phyloP scores from a whole-genome alignment of 2,113 vertebrate species.

The Macrotus californicus region DNA sequence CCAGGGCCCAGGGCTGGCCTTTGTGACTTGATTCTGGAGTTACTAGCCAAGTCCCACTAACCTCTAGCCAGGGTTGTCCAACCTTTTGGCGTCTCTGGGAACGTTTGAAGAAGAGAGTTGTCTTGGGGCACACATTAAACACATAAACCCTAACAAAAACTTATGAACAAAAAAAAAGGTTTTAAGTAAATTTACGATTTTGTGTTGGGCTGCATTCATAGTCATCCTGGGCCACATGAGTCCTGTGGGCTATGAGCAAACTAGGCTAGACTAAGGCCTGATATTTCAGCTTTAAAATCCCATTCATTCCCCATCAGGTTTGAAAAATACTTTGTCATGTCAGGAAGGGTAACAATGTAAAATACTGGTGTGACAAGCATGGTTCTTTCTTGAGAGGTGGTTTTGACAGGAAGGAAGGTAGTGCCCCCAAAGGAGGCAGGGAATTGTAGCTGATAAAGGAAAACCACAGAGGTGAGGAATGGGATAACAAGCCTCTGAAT shows the following conservation, averaged over 20 bases:
- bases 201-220: no score
- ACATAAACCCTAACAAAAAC: no score
- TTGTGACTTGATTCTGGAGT: background rate
- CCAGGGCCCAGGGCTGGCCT: background rate
- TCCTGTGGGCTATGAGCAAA: no score
- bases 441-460: background rate
- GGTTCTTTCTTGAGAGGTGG: background rate
- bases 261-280: background rate
- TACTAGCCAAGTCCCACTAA: background rate
- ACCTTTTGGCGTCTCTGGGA: no score
- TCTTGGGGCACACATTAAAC: no score
- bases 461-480: background rate
- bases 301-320: background rate
- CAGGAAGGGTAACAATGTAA: background rate
- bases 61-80: background rate
- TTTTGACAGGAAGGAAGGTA: background rate
- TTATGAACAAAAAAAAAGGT: no score
- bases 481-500: background rate
- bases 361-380: background rate
- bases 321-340: background rate
- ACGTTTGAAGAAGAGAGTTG: no score
- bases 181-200: no score
- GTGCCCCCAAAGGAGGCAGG: fast-evolving
- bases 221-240: no score
- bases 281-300: background rate